Base-by-base conservation (phyloP, 1,140 invertebrate genomes). In the Doryteuthis pealeii region DNA sequence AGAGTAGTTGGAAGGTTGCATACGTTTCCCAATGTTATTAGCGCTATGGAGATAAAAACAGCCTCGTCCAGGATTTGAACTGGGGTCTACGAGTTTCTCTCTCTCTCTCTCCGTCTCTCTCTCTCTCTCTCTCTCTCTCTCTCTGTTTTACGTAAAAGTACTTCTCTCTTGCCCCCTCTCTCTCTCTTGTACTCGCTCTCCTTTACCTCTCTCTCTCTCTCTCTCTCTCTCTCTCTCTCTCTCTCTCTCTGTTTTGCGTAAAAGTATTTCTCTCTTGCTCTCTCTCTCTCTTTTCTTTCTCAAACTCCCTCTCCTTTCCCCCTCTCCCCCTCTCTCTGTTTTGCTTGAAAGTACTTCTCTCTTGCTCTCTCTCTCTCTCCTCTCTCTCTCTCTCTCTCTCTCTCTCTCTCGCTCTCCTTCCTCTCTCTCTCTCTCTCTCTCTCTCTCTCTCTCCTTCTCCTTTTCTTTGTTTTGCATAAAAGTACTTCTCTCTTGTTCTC, bases 61-160 rank as follows among this genome's bases (percentile, higher is more conserved):
- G n/a, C n/a, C n/a, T n/a, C n/a, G n/a, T n/a, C n/a, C n/a, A n/a
- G n/a, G n/a, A n/a, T n/a, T n/a, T n/a, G n/a, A n/a, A 12, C 30
- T 30, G 71, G 30, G 49, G 12, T 40, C 43, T 22, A 8, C 18
- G 22, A 15, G 43, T 33, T 6, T 43, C 12, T 12, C 54, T 22
- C 1, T 43, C 30, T 58, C 32, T 40, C 26, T 54, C 32, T 43
- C n/a, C 43, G 22, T 58, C 49, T 65, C 33, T 35, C 49, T 75
- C 74, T 75, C 31, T 35, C 30, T 75, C 74, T 71, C 62, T 58
- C 28, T 68, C 35, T 67, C 26, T 12, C 33, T 68, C 28, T 73
- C 72, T 30, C 62, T 32, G 31, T 67, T n/a, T 67, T n/a, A n/a
- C 31, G n/a, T n/a, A n/a, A n/a, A n/a, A n/a, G n/a, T n/a, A n/a